phyloP scores from a whole-genome alignment of 2,797 vertebrate genomes.

The Crenichthys baileyi region DNA sequence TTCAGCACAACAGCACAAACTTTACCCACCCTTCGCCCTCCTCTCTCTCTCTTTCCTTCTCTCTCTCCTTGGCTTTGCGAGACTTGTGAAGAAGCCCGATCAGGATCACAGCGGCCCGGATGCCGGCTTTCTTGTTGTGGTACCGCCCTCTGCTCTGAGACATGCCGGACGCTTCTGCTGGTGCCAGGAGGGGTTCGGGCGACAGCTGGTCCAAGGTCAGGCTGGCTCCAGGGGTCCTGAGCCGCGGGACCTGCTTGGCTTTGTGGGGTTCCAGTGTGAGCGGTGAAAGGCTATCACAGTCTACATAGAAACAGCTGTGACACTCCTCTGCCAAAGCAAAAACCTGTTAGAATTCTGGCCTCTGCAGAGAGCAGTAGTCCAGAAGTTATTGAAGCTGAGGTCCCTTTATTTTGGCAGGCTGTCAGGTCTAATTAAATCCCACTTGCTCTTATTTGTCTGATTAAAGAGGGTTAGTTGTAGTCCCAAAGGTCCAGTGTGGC shows the following conservation, averaged over 20 bases:
- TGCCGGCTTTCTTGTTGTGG: conserved; percentile 91
- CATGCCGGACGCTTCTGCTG: conserved; percentile 73
- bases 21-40: conserved; percentile 78
- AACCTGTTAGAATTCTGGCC: conserved; percentile 41
- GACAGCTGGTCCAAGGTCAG: conserved; percentile 70
- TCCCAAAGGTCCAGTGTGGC: conserved; percentile 61
- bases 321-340: conserved; percentile 30
- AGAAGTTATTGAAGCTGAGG: conserved; percentile 36
- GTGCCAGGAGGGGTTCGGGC: conserved; percentile 60
- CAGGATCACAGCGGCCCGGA: conserved; percentile 93
- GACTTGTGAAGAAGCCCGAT: conserved; percentile 96
- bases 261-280: conserved; percentile 66
- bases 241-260: conserved; percentile 61
- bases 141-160: conserved; percentile 82
- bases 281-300: conserved; percentile 14
- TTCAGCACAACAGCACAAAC: conserved; percentile 36
- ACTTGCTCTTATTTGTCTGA: conserved; percentile 15
- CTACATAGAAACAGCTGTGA: conserved; percentile 20
- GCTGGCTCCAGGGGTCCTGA: conserved; percentile 47
- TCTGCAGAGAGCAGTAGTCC: conserved; percentile 29
- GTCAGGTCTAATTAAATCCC: conserved; percentile 25
- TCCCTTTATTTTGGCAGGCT: conserved; percentile 9
- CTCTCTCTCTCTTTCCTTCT: conserved; percentile 72
- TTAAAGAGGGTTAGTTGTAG: conserved; percentile 45
- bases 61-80: conserved; percentile 84